A percentile compares a stretch with the other conserved stretches of the same genome.
Conservation (phyloP, 2,797 vertebrate species). For the Rallus crepitans region DNA sequence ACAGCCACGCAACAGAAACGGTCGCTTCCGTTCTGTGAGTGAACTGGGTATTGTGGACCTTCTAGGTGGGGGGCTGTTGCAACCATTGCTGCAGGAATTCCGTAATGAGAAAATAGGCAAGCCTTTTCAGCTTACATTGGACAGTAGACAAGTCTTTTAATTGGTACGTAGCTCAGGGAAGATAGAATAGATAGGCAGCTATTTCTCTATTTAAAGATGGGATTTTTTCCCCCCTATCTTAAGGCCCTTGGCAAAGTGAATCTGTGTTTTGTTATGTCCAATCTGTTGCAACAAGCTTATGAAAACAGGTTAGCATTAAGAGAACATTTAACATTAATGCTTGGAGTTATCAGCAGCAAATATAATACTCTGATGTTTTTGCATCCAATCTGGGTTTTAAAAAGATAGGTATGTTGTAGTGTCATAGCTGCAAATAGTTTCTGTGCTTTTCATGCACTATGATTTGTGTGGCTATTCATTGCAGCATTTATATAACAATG, state of each 20-base stretch:
- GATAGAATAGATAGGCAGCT: neutral
- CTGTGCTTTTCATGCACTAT: neutral
- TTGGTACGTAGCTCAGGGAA: neutral
- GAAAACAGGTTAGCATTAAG: neutral
- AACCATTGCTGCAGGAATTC: neutral
- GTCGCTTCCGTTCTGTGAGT: too few relatives aligned
- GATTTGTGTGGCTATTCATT: neutral
- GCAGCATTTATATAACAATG: neutral
- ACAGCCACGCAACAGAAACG: accelerated
- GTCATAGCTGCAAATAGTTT: neutral
- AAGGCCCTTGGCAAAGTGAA: neutral
- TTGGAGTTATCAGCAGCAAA: neutral
- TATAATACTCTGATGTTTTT: neutral
- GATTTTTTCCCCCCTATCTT: accelerated
- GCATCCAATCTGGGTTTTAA: neutral
- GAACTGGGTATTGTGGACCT: accelerated
- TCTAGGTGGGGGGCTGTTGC: neutral
- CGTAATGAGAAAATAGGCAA: neutral
- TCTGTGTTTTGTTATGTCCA: neutral
- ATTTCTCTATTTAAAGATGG: neutral
- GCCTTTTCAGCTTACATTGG: neutral
- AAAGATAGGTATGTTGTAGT: neutral
- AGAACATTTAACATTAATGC: neutral
- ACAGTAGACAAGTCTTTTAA: neutral
- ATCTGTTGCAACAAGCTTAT: neutral